Evolutionary conservation across 2,888 invertebrate species (phyloP).

Genomic region (Atrina japonica): DNA sequence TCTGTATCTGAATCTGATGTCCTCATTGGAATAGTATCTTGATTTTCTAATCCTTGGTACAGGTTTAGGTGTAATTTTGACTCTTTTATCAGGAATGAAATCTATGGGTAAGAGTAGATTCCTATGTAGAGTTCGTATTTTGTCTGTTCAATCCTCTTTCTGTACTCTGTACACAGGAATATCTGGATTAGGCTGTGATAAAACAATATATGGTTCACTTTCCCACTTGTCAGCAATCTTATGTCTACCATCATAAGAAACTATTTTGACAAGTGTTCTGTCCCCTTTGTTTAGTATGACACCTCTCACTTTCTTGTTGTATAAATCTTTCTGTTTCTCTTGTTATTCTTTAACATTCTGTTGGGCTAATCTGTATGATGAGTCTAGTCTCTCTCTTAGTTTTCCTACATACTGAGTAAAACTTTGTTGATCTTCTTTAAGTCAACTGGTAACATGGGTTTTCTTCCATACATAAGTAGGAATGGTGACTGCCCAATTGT

Average conservation of each 20-base stretch:
- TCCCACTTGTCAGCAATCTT: conserved; percentile 15
- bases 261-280: conserved; percentile 4
- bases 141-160: background rate
- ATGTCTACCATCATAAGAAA: background rate
- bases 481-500: conserved; percentile 44
- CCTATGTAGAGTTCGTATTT: background rate
- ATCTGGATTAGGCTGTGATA: background rate
- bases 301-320: conserved; percentile 4
- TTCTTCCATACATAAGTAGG: conserved; percentile 45
- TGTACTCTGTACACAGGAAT: conserved; percentile 5
- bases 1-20: too few species aligned
- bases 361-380: conserved; percentile 3
- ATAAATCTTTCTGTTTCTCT: conserved; percentile 2
- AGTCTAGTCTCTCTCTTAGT: background rate
- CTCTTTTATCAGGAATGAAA: background rate
- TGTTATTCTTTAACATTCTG: background rate
- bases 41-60: conserved; percentile 4
- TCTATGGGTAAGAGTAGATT: too few species aligned
- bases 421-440: background rate
- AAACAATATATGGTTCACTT: conserved; percentile 3
- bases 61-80: conserved; percentile 5
- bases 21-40: too few species aligned
- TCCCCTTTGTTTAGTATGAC: background rate
- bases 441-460: conserved; percentile 23
- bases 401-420: conserved; percentile 7